Evolutionary conservation across 2,113 vertebrate species (phyloP).

Genomic region (Pyxicephalus adspersus): DNA sequence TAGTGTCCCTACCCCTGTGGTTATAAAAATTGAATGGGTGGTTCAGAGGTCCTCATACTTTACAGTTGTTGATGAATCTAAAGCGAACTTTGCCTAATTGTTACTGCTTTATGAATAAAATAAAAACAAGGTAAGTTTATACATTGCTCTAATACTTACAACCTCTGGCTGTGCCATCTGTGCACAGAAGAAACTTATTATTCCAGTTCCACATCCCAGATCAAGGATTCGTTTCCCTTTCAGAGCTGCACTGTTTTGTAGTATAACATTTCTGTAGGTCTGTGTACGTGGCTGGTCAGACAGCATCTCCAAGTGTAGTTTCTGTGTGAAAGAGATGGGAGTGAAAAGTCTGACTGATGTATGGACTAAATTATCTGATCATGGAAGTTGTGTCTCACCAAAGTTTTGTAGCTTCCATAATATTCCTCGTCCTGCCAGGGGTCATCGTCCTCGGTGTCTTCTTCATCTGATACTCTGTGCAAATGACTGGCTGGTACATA

Average conservation of each 20-base stretch:
- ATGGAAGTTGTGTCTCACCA: constrained; percentile 57
- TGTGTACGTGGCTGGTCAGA: constrained; percentile 77
- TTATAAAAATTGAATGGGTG: too few species aligned
- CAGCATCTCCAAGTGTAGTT: constrained; percentile 81
- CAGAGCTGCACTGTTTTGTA: constrained; percentile 71
- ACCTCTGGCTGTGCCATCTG: constrained; percentile 70
- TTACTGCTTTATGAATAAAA: too few species aligned
- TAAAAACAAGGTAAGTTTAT: not conserved
- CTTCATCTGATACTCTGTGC: constrained; percentile 51
- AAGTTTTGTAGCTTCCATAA: constrained; percentile 76
- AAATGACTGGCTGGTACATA: constrained; percentile 76
- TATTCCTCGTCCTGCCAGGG: constrained; percentile 83
- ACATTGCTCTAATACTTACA: constrained; percentile 61
- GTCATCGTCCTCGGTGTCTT: constrained; percentile 62
- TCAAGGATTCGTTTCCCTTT: constrained; percentile 77
- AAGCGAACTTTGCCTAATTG: too few species aligned
- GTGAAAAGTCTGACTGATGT: not conserved
- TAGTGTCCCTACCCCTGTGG: too few species aligned
- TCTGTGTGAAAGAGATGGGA: constrained; percentile 61
- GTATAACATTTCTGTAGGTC: constrained; percentile 73
- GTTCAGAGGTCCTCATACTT: too few species aligned
- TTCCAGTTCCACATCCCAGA: constrained; percentile 78
- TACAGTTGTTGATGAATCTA: too few species aligned
- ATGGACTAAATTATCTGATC: not conserved
- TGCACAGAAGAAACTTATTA: constrained; percentile 82